Conservation (phyloP, 35 echinoderm and acorn worm genomes). For the Chiridota heheva region DNA sequence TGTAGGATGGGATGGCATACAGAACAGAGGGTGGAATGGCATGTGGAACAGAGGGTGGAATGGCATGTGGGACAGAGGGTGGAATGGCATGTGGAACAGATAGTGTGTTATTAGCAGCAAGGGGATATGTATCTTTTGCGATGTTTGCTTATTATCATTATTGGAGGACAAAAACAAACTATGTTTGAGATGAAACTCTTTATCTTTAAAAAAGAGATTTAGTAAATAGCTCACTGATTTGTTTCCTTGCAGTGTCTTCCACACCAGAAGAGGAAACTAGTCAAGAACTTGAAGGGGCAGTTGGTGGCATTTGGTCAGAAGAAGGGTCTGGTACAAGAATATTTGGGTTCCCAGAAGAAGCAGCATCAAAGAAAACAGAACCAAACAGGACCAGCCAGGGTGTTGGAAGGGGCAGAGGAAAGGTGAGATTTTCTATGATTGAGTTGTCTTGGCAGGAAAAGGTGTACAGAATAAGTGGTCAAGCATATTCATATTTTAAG, state of each 20-base stretch:
- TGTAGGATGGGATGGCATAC: too few relatives aligned
- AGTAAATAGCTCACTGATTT: not conserved
- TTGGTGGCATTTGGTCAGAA: slow-evolving; percentile 58
- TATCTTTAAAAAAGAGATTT: not conserved
- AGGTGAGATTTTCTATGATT: not conserved
- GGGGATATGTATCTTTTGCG: too few relatives aligned
- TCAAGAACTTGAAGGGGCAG: slow-evolving; percentile 18
- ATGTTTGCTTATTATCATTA: not conserved
- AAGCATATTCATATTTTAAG: not conserved
- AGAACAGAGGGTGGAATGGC: too few relatives aligned
- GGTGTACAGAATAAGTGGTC: not conserved
- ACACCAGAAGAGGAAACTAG: not conserved
- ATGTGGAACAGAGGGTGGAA: too few relatives aligned
- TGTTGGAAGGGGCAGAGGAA: slow-evolving; percentile 25
- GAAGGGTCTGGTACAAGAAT: slow-evolving; percentile 72
- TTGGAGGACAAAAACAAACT: not conserved
- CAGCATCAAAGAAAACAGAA: slow-evolving; percentile 46
- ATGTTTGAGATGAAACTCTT: not conserved
- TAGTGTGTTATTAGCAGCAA: too few relatives aligned
- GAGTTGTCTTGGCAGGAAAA: too few relatives aligned
- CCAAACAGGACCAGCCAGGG: slow-evolving; percentile 55
- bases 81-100: too few relatives aligned
- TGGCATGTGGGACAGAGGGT: too few relatives aligned
- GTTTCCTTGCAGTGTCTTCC: not conserved
- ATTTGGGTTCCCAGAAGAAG: slow-evolving; percentile 56